phyloP scores from a whole-genome alignment of 2,113 vertebrate species.

The Prunella fulvescens region DNA sequence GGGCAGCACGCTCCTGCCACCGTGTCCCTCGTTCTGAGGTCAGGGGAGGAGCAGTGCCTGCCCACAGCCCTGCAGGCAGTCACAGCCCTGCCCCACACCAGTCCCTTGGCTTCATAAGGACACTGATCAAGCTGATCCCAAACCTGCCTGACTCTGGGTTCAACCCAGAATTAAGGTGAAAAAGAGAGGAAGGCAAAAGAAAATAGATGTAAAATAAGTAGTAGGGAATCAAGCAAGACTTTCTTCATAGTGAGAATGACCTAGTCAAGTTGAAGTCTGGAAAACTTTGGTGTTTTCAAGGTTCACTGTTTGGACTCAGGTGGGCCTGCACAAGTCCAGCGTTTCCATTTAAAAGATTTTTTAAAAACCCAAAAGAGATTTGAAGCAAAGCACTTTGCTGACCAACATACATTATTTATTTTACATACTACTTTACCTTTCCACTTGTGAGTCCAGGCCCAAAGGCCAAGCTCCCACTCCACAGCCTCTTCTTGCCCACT shows the following conservation, averaged over 20 bases:
- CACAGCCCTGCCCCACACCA: rapidly evolving
- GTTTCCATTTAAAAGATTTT: background rate
- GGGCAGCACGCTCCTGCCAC: background rate
- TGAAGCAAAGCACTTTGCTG: background rate
- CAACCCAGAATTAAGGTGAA: background rate
- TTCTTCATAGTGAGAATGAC: background rate
- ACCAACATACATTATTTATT: background rate
- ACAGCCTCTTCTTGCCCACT: background rate
- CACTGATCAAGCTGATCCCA: background rate
- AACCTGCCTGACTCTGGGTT: background rate
- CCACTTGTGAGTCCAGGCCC: background rate
- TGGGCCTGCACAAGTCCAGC: background rate
- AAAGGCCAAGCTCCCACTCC: background rate
- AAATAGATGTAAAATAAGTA: background rate
- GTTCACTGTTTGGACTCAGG: background rate
- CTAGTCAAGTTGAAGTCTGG: background rate
- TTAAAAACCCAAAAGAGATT: background rate
- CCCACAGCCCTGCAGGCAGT: background rate
- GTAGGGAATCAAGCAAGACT: background rate
- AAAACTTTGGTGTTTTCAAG: background rate
- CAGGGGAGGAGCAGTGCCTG: background rate
- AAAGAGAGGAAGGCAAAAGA: background rate
- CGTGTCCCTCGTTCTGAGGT: rapidly evolving
- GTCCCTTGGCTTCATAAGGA: background rate
- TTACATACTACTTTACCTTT: background rate